Evolutionary conservation across 1,140 invertebrate genomes (phyloP).

Genomic region (Anastrepha obliqua): DNA sequence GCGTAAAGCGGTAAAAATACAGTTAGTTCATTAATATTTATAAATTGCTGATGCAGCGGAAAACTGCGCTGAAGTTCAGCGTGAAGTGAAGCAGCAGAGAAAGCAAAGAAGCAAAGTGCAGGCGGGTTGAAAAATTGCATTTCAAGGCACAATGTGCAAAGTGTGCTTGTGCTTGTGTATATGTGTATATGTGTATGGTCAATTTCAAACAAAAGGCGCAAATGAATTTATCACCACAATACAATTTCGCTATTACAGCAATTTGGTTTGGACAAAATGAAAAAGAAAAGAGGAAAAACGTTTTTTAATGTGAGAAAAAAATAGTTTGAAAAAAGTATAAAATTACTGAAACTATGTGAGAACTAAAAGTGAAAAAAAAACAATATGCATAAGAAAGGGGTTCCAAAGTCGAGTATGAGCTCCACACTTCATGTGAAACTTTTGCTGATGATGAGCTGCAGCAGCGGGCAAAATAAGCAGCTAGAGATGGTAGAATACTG

Average conservation of each 20-base stretch:
- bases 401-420: background rate
- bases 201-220: slow-evolving; percentile 46
- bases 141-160: slow-evolving; percentile 22
- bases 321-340: background rate
- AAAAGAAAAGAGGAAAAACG: background rate
- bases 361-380: slow-evolving; percentile 25
- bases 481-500: background rate
- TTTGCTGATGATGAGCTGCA: background rate
- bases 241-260: slow-evolving; percentile 33
- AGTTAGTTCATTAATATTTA: slow-evolving; percentile 52
- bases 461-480: background rate
- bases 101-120: background rate
- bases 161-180: background rate
- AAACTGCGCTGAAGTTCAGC: slow-evolving; percentile 17
- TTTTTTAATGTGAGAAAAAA: background rate
- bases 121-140: slow-evolving; percentile 44
- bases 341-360: background rate
- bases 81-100: background rate
- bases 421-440: background rate
- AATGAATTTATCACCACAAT: slow-evolving; percentile 53
- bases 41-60: slow-evolving; percentile 31
- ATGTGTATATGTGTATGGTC: background rate
- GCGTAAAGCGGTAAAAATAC: background rate
- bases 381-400: background rate
- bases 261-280: background rate